Base-by-base conservation (phyloP, 1,140 invertebrate genomes). In the Solenopsis fugax region DNA sequence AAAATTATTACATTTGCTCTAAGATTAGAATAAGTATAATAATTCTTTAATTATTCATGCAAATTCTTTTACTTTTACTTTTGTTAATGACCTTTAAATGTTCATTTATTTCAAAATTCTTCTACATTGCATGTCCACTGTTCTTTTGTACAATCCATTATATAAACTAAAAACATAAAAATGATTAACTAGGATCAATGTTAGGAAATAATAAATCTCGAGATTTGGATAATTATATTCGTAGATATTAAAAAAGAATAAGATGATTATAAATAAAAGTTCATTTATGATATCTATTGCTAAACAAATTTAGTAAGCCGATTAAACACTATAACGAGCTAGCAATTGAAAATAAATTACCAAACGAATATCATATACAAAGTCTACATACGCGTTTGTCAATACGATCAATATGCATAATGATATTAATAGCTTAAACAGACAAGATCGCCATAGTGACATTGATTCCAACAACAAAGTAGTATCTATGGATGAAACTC, bases 401-500 rank as follows among this genome's bases (percentile, higher is more conserved):
- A 29, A 72, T 72, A 72, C n/a, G 41, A 58, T 76, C 54, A 60
- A 76, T 76, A 76, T 29, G 6, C 3, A 18, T 76, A 60, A 58
- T 60, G 16, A 58, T 41, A 60, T 56, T 76, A 60, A 56, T 54
- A 76, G 37, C 16, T 29, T 60, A 45, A 76, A 37, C 12, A 45
- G 54, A 76, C 16, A 45, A 75, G 54, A 76, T 76, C 7, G 16
- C 37, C 37, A 60, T 76, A 60, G 37, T 76, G 54, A 60, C 50
- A 58, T 76, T 60, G 73, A 76, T 60, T 56, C 54, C 24, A 60
- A 76, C 52, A 24, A 75, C n/a, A 54, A 41, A 56, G 16, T 71
- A 52, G 18, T 52, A 71, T 69, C 16, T 29, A 21, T 75, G 41
- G 1, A 21, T 29, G 13, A 0, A 56, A 6, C 24, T n/a, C 18